Evolutionary conservation across 2,888 invertebrate genomes (phyloP).

Genomic region (Diloba caeruleocephala): DNA sequence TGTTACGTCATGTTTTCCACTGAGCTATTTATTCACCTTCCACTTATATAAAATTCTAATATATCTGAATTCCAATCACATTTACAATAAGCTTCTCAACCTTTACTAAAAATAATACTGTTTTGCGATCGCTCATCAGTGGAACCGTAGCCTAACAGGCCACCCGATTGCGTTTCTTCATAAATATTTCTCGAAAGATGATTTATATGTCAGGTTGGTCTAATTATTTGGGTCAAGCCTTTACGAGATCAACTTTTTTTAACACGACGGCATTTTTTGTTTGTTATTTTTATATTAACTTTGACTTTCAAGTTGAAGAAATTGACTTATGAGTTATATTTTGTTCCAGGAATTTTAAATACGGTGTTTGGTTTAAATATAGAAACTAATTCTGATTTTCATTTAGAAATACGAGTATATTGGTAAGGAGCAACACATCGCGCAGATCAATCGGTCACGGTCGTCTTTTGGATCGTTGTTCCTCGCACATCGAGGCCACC

Average conservation of each 20-base stretch:
- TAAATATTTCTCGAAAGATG: slow-evolving; percentile 82
- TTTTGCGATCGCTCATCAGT: slow-evolving; percentile 34
- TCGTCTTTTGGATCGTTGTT: no score
- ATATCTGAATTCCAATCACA: no score
- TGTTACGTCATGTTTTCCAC: no score
- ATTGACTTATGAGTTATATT: slow-evolving; percentile 6
- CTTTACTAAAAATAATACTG: slow-evolving; percentile 1
- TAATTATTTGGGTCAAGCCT: slow-evolving; percentile 83
- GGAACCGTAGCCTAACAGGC: slow-evolving; percentile 56
- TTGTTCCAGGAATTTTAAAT: slow-evolving; percentile 36
- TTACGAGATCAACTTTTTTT: slow-evolving; percentile 74
- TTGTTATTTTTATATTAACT: slow-evolving; percentile 44
- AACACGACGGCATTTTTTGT: slow-evolving; percentile 53
- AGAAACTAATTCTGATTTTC: no score
- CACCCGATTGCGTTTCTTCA: slow-evolving; percentile 77
- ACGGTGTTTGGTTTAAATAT: slow-evolving; percentile 15
- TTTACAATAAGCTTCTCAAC: no score
- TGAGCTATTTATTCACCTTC: no score
- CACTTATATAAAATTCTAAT: no score
- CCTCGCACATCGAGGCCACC: no score
- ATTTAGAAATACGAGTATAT: no score
- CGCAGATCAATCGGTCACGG: no score
- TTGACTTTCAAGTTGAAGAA: slow-evolving; percentile 48
- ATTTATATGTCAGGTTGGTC: slow-evolving; percentile 79
- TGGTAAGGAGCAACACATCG: no score